phyloP scores from a whole-genome alignment of 2,113 vertebrate species.

The Phrynocephalus versicolor region DNA sequence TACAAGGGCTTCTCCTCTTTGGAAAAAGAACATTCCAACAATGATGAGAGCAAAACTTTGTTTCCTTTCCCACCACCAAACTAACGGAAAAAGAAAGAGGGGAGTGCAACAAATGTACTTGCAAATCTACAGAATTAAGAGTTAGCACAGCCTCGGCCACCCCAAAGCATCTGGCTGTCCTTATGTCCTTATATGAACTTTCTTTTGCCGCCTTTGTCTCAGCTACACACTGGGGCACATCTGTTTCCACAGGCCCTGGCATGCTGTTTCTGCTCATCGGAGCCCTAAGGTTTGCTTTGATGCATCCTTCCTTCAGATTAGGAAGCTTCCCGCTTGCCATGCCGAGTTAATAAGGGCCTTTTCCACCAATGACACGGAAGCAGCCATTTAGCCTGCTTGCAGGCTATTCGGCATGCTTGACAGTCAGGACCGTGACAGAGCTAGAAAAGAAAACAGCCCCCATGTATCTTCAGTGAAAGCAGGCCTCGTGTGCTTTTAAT shows the following conservation, averaged over 20 bases:
- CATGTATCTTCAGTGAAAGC: no score
- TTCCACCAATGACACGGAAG: background rate
- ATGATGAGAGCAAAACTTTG: background rate
- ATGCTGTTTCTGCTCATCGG: background rate
- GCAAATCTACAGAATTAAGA: background rate
- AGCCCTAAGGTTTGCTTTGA: background rate
- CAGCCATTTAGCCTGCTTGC: background rate
- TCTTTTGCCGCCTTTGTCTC: background rate
- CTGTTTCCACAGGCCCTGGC: background rate
- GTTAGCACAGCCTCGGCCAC: no score
- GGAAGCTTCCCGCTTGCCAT: background rate
- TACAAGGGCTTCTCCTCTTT: background rate
- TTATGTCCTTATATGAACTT: background rate
- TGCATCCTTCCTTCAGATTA: background rate
- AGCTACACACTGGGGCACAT: background rate
- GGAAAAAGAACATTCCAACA: background rate
- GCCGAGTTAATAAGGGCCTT: background rate
- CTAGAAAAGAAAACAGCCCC: background rate
- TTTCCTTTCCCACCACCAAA: background rate
- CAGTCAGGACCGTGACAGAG: no score
- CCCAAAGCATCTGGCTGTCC: background rate
- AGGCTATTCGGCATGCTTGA: background rate
- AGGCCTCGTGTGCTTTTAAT: background rate
- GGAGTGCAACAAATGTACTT: background rate
- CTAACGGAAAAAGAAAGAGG: background rate